Evolutionary conservation across 2,888 invertebrate species (phyloP).

Genomic region (Linnaemya vulpina): DNA sequence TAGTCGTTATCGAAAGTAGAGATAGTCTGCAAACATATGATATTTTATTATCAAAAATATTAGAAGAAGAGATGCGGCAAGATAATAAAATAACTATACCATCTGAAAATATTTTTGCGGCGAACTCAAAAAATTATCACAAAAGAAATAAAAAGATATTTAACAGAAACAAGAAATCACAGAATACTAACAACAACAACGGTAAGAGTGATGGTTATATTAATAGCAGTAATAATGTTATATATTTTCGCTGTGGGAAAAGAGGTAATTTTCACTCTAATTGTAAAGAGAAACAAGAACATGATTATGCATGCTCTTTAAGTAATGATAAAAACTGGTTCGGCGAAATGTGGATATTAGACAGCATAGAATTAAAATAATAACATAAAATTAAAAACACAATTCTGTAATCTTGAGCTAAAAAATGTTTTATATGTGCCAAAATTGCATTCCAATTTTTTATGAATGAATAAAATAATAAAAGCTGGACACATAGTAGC

Average conservation of each 20-base stretch:
- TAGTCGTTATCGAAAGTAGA: too few species aligned
- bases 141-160: constrained; percentile 12
- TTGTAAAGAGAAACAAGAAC: constrained; percentile 36
- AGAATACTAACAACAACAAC: constrained; percentile 9
- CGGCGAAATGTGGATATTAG: constrained; percentile 35
- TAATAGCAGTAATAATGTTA: constrained; percentile 40
- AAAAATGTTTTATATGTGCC: too few species aligned
- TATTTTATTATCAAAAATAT: too few species aligned
- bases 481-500: neutral
- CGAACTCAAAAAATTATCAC: neutral
- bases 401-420: too few species aligned
- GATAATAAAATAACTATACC: too few species aligned
- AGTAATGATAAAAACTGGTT: neutral
- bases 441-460: too few species aligned
- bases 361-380: constrained; percentile 58
- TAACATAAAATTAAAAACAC: constrained; percentile 55
- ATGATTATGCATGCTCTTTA: too few species aligned
- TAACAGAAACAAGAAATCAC: too few species aligned
- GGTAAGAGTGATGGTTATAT: neutral
- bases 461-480: too few species aligned
- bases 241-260: constrained; percentile 43
- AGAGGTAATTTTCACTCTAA: constrained; percentile 40
- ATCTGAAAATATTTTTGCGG: constrained; percentile 31
- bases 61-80: too few species aligned
- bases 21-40: too few species aligned